Conservation (phyloP, 2,888 invertebrate genomes). For the Falcaria lacertinaria region DNA sequence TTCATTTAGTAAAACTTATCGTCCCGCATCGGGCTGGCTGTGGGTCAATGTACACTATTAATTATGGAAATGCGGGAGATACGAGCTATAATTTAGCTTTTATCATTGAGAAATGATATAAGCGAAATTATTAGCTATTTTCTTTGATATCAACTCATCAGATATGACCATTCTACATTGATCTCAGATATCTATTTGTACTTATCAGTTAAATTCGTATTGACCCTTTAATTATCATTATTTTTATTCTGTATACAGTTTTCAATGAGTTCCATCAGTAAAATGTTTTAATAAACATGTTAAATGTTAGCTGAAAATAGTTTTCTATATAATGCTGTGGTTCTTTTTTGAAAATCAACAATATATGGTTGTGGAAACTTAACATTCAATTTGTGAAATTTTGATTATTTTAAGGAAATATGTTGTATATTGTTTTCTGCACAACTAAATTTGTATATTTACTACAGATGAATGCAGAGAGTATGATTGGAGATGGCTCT, state of each 20-base stretch:
- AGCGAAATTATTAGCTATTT: no score
- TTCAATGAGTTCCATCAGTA: no score
- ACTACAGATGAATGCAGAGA: constrained; percentile 57
- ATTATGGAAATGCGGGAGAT: neutral
- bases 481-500: constrained; percentile 54
- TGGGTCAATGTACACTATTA: constrained; percentile 32
- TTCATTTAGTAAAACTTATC: constrained; percentile 65
- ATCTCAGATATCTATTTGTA: neutral
- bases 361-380: no score
- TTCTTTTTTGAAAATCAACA: no score
- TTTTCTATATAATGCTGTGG: no score
- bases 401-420: no score
- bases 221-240: no score
- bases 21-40: constrained; percentile 25
- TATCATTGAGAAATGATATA: neutral
- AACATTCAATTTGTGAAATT: no score
- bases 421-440: neutral
- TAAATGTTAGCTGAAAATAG: no score
- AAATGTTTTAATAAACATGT: no score
- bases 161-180: neutral
- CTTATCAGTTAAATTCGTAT: no score
- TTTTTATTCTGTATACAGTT: no score
- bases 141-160: neutral
- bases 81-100: neutral
- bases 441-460: constrained; percentile 2